Percentiles rank a stretch among this genome's conserved stretches.
Conservation (phyloP, 2,888 invertebrate species). For the Papilio demoleus region DNA sequence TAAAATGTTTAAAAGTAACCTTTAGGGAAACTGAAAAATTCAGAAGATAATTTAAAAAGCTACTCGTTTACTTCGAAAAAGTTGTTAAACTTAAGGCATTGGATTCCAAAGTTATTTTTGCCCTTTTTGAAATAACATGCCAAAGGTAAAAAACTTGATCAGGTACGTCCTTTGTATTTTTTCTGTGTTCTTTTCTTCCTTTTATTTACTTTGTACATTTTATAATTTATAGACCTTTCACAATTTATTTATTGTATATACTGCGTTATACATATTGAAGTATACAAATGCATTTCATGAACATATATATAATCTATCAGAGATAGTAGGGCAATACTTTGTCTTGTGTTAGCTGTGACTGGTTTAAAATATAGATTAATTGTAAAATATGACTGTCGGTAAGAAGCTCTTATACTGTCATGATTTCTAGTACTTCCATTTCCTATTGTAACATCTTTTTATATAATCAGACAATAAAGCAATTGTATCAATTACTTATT, state of each 20-base stretch:
- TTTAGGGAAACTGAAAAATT: conserved; percentile 7
- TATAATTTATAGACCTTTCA: conserved; percentile 21
- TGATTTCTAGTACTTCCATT: no score
- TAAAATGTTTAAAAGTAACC: conserved; percentile 13
- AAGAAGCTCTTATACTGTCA: no score
- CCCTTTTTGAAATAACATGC: conserved; percentile 19
- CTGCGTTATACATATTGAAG: neutral
- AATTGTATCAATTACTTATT: no score
- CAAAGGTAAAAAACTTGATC: conserved; percentile 20
- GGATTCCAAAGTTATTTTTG: neutral
- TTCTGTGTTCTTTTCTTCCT: conserved; percentile 15
- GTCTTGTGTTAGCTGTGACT: no score
- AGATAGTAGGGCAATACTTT: no score
- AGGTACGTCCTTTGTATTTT: neutral
- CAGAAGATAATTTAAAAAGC: conserved; percentile 21
- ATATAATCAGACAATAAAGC: no score
- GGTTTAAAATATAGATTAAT: no score
- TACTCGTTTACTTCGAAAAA: conserved; percentile 20
- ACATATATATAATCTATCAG: no score
- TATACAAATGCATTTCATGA: no score
- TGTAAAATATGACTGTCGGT: no score
- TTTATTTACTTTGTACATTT: conserved; percentile 18
- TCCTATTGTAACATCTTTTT: no score
- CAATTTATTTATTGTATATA: conserved; percentile 1
- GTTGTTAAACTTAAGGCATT: conserved; percentile 24